Conservation (phyloP, 1,140 invertebrate species). For the Formica exsecta region DNA sequence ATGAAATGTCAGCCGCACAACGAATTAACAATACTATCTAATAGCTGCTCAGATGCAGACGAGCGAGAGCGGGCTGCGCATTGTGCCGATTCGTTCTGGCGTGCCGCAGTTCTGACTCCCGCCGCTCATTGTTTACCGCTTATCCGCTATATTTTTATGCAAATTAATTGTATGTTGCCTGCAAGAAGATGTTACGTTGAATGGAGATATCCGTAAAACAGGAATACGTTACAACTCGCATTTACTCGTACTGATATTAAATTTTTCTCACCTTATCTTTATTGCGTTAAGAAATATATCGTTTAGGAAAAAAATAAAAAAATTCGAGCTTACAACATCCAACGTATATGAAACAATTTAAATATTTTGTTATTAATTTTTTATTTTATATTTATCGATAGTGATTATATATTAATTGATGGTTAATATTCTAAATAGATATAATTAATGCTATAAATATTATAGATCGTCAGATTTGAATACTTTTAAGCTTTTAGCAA, state of each 20-base stretch:
- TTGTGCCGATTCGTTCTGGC: constrained; percentile 74
- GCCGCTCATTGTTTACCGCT: constrained; percentile 69
- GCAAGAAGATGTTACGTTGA: background rate
- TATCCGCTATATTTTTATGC: constrained; percentile 68
- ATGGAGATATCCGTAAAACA: background rate
- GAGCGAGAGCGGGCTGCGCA: constrained; percentile 65
- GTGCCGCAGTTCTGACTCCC: constrained; percentile 11
- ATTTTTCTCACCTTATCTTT: background rate
- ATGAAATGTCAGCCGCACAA: constrained; percentile 83
- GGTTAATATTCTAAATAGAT: constrained; percentile 33
- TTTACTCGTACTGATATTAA: constrained; percentile 28
- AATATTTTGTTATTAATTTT: background rate
- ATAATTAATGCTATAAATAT: constrained; percentile 34
- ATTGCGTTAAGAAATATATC: no score
- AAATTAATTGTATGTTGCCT: constrained; percentile 65
- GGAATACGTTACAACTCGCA: background rate
- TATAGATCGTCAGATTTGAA: background rate
- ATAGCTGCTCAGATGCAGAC: constrained; percentile 79
- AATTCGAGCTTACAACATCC: background rate
- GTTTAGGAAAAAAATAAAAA: background rate
- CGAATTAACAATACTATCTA: constrained; percentile 85
- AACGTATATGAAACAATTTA: background rate
- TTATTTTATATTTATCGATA: background rate
- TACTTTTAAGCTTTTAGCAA: constrained; percentile 25
- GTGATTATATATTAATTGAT: constrained; percentile 8